phyloP scores from a whole-genome alignment of 2,888 invertebrate species.

The Odontocerum albicorne region DNA sequence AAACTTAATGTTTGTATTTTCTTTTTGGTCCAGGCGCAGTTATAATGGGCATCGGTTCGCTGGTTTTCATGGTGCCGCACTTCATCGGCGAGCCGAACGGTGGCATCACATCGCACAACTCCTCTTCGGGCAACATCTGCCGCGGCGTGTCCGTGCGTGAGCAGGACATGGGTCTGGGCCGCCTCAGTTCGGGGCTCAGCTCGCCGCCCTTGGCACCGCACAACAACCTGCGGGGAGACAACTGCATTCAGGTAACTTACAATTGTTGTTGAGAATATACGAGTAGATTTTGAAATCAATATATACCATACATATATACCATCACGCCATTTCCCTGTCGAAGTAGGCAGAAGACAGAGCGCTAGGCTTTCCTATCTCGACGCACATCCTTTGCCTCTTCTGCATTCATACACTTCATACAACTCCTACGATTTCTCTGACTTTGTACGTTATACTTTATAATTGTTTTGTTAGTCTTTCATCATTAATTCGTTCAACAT shows the following conservation, averaged over 20 bases:
- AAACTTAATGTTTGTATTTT: not conserved
- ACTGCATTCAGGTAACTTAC: slow-evolving; percentile 68
- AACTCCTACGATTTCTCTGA: too few relatives aligned
- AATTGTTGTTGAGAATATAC: not conserved
- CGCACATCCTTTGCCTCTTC: too few relatives aligned
- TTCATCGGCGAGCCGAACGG: slow-evolving; percentile 82
- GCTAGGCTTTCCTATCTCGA: too few relatives aligned
- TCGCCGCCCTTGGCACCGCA: slow-evolving; percentile 70
- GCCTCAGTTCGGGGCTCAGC: slow-evolving; percentile 69
- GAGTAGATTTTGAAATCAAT: too few relatives aligned
- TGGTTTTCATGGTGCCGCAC: slow-evolving; percentile 92
- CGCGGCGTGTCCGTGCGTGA: slow-evolving; percentile 70
- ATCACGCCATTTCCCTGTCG: too few relatives aligned
- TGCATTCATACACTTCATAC: too few relatives aligned
- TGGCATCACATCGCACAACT: slow-evolving; percentile 67
- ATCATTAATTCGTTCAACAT: too few relatives aligned
- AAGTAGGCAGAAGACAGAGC: too few relatives aligned
- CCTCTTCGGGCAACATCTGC: slow-evolving; percentile 78
- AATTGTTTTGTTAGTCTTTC: too few relatives aligned
- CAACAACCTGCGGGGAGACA: slow-evolving; percentile 73
- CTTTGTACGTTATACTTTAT: too few relatives aligned
- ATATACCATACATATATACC: too few relatives aligned
- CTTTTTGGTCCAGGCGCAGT: slow-evolving; percentile 75
- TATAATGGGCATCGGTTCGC: slow-evolving; percentile 90
- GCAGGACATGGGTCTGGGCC: slow-evolving; percentile 73